Base-by-base conservation (phyloP, 2,888 invertebrate genomes). In the Metalampra italica region DNA sequence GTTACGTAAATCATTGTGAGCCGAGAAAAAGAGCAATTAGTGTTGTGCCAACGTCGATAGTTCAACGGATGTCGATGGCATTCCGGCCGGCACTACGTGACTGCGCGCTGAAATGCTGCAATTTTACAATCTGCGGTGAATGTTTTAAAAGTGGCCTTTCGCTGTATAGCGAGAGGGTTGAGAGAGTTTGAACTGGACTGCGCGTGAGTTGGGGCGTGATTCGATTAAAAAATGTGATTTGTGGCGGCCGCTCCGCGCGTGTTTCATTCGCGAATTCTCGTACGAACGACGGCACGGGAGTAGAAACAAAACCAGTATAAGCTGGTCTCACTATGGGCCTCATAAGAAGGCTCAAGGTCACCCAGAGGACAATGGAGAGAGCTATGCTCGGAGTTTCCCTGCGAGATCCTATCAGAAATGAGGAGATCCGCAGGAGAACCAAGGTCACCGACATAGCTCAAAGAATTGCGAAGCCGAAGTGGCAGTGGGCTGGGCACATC, bases 181-280 rank as follows among this genome's bases (percentile, higher is more conserved):
- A 9, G 42, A 34, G 29, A 15, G 49, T 52, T 30, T 49, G 11
- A 9, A 34, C 15, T 29, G 12, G 32, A 15, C 11, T 34, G 15
- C 2, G 22, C 5, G 37, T 38, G n/a, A 8, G 36, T 13, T 60
- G 72, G 77, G 78, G 83, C 82, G 83, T 79, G 86, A 78, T 79
- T 80, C 84, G 86, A 87, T 86, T 87, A 86, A 87, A 87, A 88
- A 88, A 87, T 87, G 82, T 88, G 87, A 88, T 87, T 87, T 88
- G 87, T 85, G 86, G 84, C 76, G 68, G 77, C 78, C 79, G 78
- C 71, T 78, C 77, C 66, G 77, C 81, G 71, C 82, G 84, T 80
- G 81, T 82, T 85, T 85, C 86, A 85, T 87, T 84, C 82, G 80
- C 82, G 74, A 72, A 71, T 68, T 66, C 66, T 73, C n/a, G 81